A percentile compares a stretch with the other conserved stretches of the same genome.
Conservation (phyloP, 92 coral and sea anemone genomes). For the Porites rus region DNA sequence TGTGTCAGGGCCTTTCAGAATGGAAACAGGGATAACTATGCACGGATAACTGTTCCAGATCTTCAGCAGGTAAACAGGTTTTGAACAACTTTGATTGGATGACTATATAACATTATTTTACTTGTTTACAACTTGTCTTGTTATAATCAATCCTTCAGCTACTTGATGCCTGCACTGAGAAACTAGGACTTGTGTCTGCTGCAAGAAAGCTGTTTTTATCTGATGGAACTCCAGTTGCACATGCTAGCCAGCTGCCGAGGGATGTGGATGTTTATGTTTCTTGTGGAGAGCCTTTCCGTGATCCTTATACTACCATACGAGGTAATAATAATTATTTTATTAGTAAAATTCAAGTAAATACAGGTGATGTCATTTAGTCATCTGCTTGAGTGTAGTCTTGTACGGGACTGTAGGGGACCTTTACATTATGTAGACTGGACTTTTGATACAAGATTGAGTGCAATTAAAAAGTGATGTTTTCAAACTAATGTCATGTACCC, state of each 20-base stretch:
- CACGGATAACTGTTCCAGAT: conserved; percentile 93
- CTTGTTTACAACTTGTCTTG: not conserved
- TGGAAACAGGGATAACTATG: conserved; percentile 93
- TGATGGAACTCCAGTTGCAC: conserved; percentile 83
- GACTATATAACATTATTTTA: too few species aligned
- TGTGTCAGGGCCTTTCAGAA: conserved; percentile 96
- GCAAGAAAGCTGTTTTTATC: conserved; percentile 88
- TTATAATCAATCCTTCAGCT: conserved; percentile 49
- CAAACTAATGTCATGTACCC: too few species aligned
- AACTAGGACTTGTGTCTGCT: conserved; percentile 93
- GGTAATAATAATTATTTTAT: conserved; percentile 38
- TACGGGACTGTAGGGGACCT: too few species aligned
- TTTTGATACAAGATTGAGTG: too few species aligned
- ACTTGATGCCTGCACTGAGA: conserved; percentile 85
- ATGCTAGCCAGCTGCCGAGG: conserved; percentile 75
- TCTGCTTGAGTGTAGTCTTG: too few species aligned
- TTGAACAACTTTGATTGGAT: too few species aligned
- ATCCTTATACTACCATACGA: conserved; percentile 82
- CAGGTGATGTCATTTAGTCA: too few species aligned
- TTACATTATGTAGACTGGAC: too few species aligned
- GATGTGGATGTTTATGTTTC: conserved; percentile 91
- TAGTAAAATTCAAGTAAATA: not conserved
- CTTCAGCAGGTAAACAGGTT: conserved; percentile 64
- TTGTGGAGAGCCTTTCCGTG: conserved; percentile 94
- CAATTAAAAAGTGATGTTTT: too few species aligned